Evolutionary conservation across 2,113 vertebrate species (phyloP).

Genomic region (Sterrhoptilus dennistouni): DNA sequence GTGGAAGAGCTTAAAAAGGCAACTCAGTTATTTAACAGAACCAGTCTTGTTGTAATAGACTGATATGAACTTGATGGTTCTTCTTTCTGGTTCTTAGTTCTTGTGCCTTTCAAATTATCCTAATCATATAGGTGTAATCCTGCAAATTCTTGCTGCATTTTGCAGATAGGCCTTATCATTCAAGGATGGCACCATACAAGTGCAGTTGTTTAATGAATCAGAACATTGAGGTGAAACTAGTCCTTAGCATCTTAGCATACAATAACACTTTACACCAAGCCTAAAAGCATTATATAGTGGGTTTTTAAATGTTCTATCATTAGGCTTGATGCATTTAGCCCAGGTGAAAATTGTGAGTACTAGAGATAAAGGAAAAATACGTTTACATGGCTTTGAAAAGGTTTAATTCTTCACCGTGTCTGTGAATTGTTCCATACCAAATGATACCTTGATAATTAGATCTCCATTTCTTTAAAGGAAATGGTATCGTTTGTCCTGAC

Average conservation of each 20-base stretch:
- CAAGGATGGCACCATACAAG: neutral
- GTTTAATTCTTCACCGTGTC: neutral
- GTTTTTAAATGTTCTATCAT: neutral
- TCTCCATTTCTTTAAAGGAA: constrained; percentile 2
- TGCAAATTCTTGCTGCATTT: neutral
- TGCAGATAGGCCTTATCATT: neutral
- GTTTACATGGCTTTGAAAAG: neutral
- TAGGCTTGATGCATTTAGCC: neutral
- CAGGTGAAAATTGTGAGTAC: neutral
- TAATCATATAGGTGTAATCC: neutral
- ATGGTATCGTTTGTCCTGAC: neutral
- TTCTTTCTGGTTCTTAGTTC: constrained; percentile 1
- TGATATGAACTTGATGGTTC: neutral
- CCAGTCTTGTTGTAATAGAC: neutral
- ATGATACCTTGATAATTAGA: neutral
- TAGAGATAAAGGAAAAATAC: neutral
- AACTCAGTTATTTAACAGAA: neutral
- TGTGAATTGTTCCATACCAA: neutral
- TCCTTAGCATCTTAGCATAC: neutral
- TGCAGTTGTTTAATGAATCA: neutral
- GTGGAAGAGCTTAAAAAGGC: neutral
- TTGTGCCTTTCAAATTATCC: neutral
- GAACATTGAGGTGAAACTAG: constrained; percentile 2
- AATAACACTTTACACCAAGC: neutral
- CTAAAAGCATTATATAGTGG: neutral